Conservation (phyloP, 2,113 vertebrate species). For the Microcebus jonahi region DNA sequence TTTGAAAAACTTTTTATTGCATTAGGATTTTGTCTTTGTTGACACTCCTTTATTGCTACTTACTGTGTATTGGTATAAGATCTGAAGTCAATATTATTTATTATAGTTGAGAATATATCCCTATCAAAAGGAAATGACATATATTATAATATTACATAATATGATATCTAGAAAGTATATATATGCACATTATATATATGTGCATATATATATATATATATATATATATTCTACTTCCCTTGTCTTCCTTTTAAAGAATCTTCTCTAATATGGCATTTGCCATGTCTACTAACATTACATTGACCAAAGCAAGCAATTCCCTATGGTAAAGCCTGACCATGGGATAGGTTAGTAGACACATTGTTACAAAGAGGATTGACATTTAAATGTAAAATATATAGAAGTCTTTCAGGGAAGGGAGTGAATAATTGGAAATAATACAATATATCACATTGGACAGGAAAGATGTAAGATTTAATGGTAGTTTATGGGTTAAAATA, state of each 20-base stretch:
- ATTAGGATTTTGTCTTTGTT: background rate
- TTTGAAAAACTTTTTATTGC: background rate
- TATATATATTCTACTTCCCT: background rate
- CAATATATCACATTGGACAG: background rate
- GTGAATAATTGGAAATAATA: background rate
- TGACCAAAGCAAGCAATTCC: background rate
- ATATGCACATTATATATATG: too few relatives aligned
- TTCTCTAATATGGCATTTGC: background rate
- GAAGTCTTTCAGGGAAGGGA: background rate
- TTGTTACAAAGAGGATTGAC: background rate
- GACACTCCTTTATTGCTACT: background rate
- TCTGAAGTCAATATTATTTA: background rate
- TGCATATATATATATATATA: too few relatives aligned
- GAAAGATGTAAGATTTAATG: background rate
- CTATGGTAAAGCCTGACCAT: background rate
- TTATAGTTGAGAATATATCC: background rate
- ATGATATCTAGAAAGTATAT: background rate
- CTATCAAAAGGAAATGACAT: background rate
- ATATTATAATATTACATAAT: background rate
- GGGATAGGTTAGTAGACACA: background rate
- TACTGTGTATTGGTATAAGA: background rate
- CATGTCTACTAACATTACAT: background rate
- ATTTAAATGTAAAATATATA: background rate
- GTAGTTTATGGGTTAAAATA: background rate
- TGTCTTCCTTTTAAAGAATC: background rate